Conservation (phyloP, 2,113 vertebrate genomes). For the Lamprologus ornatipinnis region DNA sequence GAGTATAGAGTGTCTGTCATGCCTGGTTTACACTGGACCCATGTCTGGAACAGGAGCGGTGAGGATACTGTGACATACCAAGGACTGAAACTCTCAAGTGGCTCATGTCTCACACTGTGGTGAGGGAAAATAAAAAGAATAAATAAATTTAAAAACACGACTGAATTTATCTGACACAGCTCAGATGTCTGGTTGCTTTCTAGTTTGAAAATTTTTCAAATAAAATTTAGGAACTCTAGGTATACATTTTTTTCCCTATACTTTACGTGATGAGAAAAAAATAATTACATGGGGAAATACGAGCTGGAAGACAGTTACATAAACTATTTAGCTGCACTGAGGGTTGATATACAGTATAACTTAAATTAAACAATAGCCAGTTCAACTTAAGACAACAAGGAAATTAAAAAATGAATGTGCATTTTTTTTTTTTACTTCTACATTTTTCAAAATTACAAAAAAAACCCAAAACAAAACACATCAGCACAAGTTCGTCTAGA, state of each 20-base stretch:
- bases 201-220: not conserved
- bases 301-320: not conserved
- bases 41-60: slow-evolving; percentile 51
- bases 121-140: not conserved
- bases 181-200: not conserved
- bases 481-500: slow-evolving; percentile 45
- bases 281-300: not conserved
- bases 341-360: not conserved
- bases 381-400: not conserved
- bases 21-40: slow-evolving; percentile 55
- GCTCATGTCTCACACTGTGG: not conserved
- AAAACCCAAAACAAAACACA: not conserved
- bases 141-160: not conserved
- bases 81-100: slow-evolving; percentile 10
- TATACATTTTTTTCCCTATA: not conserved
- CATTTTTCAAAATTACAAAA: not conserved
- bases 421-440: not conserved
- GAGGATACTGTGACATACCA: slow-evolving; percentile 36
- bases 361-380: not conserved
- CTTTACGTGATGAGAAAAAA: not conserved
- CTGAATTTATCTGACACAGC: not conserved
- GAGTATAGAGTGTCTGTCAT: slow-evolving; percentile 39
- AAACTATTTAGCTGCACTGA: not conserved
- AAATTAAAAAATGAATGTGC: not conserved
- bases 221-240: not conserved